Evolutionary conservation across 2,888 invertebrate species (phyloP).

Genomic region (Hyposoter didymator): DNA sequence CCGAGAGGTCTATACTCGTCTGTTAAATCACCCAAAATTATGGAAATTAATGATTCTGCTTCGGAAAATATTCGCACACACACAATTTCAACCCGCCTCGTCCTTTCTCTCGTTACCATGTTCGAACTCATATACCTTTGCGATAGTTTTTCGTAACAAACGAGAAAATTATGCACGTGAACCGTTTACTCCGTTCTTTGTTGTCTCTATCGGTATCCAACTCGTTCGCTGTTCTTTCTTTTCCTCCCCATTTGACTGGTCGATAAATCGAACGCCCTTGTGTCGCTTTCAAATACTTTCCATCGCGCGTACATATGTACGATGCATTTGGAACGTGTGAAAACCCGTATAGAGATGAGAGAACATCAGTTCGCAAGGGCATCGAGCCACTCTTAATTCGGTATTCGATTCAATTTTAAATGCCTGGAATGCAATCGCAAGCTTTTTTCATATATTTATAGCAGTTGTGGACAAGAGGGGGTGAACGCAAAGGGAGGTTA

Average conservation of each 20-base stretch:
- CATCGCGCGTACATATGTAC: not conserved
- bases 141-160: constrained; percentile 16
- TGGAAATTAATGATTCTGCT: constrained; percentile 52
- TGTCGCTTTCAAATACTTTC: constrained; percentile 1
- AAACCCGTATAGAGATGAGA: constrained; percentile 8
- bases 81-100: not conserved
- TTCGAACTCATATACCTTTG: constrained; percentile 25
- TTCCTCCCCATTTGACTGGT: not conserved
- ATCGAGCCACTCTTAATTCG: constrained; percentile 58
- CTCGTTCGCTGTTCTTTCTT: not conserved
- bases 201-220: not conserved
- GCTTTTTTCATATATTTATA: constrained; percentile 44
- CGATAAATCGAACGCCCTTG: constrained; percentile 18
- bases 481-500: constrained; percentile 31
- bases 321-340: constrained; percentile 16
- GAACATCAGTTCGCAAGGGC: not conserved
- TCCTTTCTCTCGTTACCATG: not conserved
- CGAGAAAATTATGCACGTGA: constrained; percentile 22
- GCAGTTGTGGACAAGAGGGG: not conserved
- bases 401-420: constrained; percentile 64
- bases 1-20: not conserved
- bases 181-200: constrained; percentile 14
- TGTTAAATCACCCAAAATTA: constrained; percentile 43
- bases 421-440: constrained; percentile 52
- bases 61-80: constrained; percentile 25